phyloP scores from a whole-genome alignment of 2,113 vertebrate species.

The Loxodonta africana region DNA sequence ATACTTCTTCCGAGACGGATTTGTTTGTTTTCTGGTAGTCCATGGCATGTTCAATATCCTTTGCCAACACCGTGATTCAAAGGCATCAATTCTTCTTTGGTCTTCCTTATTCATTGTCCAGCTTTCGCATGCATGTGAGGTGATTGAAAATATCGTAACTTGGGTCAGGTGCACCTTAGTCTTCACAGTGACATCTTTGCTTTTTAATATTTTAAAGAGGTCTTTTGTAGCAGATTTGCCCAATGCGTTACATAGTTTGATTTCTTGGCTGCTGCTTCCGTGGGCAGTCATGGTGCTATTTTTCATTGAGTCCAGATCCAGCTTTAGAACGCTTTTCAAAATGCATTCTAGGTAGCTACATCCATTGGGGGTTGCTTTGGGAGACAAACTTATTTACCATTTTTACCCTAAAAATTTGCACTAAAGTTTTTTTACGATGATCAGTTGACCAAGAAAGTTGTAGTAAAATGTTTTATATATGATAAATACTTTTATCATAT shows the following conservation, averaged over 20 bases:
- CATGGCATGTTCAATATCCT: background rate
- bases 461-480: slow-evolving; percentile 54
- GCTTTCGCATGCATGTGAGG: background rate
- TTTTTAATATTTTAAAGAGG: too few relatives aligned
- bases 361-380: background rate
- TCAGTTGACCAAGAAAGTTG: slow-evolving; percentile 32
- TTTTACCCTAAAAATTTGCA: slow-evolving; percentile 54
- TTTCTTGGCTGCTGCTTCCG: background rate
- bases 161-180: background rate
- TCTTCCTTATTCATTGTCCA: background rate
- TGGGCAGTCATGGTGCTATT: background rate
- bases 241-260: background rate
- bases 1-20: background rate
- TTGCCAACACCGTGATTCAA: background rate
- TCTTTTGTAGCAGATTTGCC: too few relatives aligned
- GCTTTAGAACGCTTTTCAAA: background rate
- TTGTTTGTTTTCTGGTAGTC: background rate
- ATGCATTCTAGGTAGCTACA: background rate
- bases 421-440: background rate
- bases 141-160: background rate
- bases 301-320: background rate
- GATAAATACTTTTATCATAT: slow-evolving; percentile 49
- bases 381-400: background rate
- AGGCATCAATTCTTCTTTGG: background rate
- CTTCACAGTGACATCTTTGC: background rate